Evolutionary conservation across 1,140 invertebrate species (phyloP).

Genomic region (Muscidifurax raptorellus): DNA sequence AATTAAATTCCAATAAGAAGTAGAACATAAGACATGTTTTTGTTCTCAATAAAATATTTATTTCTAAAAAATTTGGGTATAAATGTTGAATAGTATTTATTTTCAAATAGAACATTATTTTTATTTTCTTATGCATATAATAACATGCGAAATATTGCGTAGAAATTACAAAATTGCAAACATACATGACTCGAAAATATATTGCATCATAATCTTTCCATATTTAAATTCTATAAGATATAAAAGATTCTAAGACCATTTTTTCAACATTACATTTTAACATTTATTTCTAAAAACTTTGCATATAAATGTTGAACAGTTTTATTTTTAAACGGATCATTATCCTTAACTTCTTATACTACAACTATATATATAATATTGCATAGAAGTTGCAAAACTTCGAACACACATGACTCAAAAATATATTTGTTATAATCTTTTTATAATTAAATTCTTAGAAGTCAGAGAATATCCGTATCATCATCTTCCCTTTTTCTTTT

Average conservation of each 20-base stretch:
- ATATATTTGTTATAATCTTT: background rate
- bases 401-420: background rate
- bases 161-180: background rate
- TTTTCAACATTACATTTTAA: background rate
- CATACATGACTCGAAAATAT: slow-evolving; percentile 2
- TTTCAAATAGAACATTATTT: slow-evolving; percentile 9
- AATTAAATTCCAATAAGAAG: background rate
- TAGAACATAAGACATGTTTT: background rate
- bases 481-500: slow-evolving; percentile 80
- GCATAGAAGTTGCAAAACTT: background rate
- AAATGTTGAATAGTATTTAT: background rate
- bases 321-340: background rate
- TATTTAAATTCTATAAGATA: background rate
- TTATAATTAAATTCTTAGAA: background rate
- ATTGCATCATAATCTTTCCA: slow-evolving; percentile 1
- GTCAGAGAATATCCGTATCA: slow-evolving; percentile 79
- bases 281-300: slow-evolving; percentile 1
- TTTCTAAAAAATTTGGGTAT: slow-evolving; percentile 12
- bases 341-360: background rate
- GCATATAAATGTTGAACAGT: background rate
- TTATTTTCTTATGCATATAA: background rate
- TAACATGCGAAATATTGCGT: background rate
- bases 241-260: background rate
- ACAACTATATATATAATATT: background rate
- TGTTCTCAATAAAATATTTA: background rate